Evolutionary conservation across 2,888 invertebrate species (phyloP).

Genomic region (Nudaria mundana): DNA sequence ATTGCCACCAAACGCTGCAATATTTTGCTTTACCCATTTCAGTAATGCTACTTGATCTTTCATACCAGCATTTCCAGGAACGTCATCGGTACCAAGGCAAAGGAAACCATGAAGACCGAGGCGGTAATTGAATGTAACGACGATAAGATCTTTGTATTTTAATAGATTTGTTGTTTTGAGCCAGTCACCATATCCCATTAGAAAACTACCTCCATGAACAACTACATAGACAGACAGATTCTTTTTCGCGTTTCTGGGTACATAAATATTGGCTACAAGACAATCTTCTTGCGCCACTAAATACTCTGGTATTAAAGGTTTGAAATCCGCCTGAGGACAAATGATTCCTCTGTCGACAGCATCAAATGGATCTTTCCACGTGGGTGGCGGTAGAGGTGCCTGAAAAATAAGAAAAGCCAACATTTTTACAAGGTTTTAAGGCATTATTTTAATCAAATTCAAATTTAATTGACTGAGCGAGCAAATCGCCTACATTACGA

Average conservation of each 20-base stretch:
- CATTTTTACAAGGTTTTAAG: no score
- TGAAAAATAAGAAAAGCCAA: slow-evolving; percentile 11
- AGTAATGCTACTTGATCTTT: slow-evolving; percentile 41
- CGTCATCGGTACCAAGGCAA: slow-evolving; percentile 40
- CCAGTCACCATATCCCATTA: slow-evolving; percentile 27
- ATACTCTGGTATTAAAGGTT: neutral
- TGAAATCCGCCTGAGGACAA: slow-evolving; percentile 14
- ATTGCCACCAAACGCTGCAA: slow-evolving; percentile 45
- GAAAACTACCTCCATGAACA: slow-evolving; percentile 41
- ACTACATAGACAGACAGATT: slow-evolving; percentile 38
- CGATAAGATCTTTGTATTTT: slow-evolving; percentile 28
- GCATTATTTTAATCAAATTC: no score
- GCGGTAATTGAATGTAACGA: slow-evolving; percentile 40
- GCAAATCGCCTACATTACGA: neutral
- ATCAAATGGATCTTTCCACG: slow-evolving; percentile 17
- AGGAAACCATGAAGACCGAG: slow-evolving; percentile 40
- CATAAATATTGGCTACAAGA: slow-evolving; percentile 33
- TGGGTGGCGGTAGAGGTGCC: slow-evolving; percentile 25
- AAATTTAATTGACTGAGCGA: no score
- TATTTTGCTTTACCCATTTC: slow-evolving; percentile 45
- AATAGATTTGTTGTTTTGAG: slow-evolving; percentile 18
- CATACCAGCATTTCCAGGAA: slow-evolving; percentile 45
- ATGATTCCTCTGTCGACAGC: slow-evolving; percentile 14
- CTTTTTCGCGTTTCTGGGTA: slow-evolving; percentile 30
- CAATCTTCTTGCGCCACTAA: slow-evolving; percentile 26